Conservation (phyloP, 2,113 vertebrate genomes). For the Neogale vison region DNA sequence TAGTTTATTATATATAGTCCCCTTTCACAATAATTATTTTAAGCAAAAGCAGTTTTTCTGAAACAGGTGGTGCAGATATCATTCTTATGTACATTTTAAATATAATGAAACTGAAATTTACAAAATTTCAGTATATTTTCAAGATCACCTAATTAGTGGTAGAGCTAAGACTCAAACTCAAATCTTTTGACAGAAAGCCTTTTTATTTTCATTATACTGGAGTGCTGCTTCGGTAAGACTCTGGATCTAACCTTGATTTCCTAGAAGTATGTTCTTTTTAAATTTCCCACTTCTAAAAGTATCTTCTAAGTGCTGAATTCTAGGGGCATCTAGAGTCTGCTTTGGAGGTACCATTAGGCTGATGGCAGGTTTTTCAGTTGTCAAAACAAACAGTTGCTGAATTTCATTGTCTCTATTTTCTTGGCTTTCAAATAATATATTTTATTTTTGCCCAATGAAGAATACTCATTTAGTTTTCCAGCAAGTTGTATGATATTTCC, state of each 20-base stretch:
- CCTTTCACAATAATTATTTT: not conserved
- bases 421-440: not conserved
- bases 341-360: not conserved
- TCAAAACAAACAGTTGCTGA: not conserved
- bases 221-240: not conserved
- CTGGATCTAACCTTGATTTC: not conserved
- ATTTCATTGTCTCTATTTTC: not conserved
- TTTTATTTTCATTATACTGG: not conserved
- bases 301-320: not conserved
- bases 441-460: slow-evolving; percentile 36
- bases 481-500: not conserved
- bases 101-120: not conserved
- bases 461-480: not conserved
- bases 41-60: not conserved
- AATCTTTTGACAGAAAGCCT: not conserved
- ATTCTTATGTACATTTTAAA: not conserved
- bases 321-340: not conserved
- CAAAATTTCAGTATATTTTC: not conserved
- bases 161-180: not conserved
- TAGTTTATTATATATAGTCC: not conserved
- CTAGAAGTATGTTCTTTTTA: not conserved
- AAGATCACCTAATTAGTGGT: not conserved
- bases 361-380: not conserved
- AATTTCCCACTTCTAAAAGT: not conserved
- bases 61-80: not conserved